A percentile compares a stretch with the other conserved stretches of the same genome.
These are phyloP conservation scores for Whitmania pigra DNA, from an alignment of 1,140 invertebrate species.

Conservation along the genomic window DNA sequence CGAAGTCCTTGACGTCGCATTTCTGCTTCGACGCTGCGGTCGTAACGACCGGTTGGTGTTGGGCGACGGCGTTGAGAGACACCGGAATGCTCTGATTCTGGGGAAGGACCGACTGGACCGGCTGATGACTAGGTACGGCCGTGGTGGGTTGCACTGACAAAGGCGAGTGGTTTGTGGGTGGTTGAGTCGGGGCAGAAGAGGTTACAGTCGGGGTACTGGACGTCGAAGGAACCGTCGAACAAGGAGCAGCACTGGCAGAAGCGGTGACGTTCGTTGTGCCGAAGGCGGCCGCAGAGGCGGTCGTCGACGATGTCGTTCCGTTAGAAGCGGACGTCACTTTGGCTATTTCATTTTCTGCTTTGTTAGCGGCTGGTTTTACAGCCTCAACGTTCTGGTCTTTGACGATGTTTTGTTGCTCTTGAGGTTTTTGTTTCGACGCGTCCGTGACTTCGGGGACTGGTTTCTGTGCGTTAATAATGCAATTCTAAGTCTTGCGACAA, in stretches of 20 bases:
- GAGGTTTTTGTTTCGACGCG: neutral
- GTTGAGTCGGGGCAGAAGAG: no score
- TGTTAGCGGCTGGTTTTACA: no score
- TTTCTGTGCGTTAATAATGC: neutral
- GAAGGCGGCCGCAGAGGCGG: neutral
- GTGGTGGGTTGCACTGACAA: no score
- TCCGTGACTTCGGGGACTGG: no score
- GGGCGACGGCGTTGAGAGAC: no score
- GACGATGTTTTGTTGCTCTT: neutral
- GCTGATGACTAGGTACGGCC: no score
- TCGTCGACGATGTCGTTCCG: neutral
- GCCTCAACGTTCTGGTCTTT: neutral
- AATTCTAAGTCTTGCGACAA: neutral
- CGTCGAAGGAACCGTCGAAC: no score
- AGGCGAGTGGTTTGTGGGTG: no score
- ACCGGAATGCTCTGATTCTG: no score
- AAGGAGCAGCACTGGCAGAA: neutral
- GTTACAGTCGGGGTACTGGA: no score
- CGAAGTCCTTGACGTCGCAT: constrained; percentile 17
- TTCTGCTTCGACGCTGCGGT: neutral
- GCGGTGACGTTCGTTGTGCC: neutral
- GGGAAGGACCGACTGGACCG: no score
- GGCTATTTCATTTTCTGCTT: no score
- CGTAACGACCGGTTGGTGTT: neutral
- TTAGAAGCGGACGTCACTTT: neutral